A percentile compares a stretch with the other conserved stretches of the same genome.
Evolutionary conservation across 2,888 invertebrate genomes (phyloP).

Genomic region (Ectropis crepuscularia): DNA sequence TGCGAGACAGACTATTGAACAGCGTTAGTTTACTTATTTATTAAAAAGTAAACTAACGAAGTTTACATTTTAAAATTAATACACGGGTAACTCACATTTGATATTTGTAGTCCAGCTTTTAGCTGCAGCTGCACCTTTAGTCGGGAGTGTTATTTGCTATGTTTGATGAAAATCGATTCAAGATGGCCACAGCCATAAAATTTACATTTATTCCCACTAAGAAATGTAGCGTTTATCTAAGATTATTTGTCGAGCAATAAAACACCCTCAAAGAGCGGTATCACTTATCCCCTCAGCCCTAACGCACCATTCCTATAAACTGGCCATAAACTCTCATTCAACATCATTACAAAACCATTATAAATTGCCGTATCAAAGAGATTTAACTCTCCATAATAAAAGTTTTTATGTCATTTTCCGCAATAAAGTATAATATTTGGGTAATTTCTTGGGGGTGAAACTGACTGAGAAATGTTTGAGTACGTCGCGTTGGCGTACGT

Average conservation of each 20-base stretch:
- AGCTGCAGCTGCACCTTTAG: too few species aligned
- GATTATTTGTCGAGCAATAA: constrained; percentile 1
- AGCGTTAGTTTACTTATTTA: too few species aligned
- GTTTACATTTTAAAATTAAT: too few species aligned
- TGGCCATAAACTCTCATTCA: constrained; percentile 37
- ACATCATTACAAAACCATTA: constrained; percentile 40
- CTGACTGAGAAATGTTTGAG: background rate
- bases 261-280: constrained; percentile 9
- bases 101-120: too few species aligned
- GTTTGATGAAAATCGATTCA: too few species aligned
- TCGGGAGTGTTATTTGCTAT: too few species aligned
- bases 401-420: constrained; percentile 33
- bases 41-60: too few species aligned
- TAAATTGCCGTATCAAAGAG: constrained; percentile 38
- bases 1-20: too few species aligned
- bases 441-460: constrained; percentile 21
- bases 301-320: constrained; percentile 23
- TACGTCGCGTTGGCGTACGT: too few species aligned
- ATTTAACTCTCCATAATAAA: constrained; percentile 35
- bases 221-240: background rate
- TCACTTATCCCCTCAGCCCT: constrained; percentile 20
- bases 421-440: constrained; percentile 35
- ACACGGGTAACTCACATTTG: too few species aligned
- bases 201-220: too few species aligned
- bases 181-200: too few species aligned